Base-by-base conservation (phyloP, 2,888 invertebrate genomes). In the Belgica antarctica region DNA sequence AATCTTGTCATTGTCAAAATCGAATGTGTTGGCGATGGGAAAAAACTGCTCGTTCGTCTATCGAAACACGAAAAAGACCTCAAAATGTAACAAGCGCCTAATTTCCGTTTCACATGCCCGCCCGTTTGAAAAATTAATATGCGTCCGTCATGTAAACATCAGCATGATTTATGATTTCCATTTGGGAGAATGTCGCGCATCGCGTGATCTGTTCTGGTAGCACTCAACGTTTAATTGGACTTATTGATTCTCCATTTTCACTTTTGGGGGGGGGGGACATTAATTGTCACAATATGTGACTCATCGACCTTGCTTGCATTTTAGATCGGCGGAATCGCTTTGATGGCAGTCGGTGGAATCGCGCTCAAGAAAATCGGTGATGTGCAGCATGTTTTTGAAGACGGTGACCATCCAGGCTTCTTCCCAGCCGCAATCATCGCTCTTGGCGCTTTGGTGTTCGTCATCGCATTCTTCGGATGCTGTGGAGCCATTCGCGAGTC, bases 311-410 rank as follows among this genome's bases (percentile, higher is more conserved):
- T 68, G 10, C 24, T 34, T 24, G 34, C 17, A 17, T 57, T 69
- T 25, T 59, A 69, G 69, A 59, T 69, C 17, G 69, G 69, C 22
- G 69, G 69, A 10, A 59, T 69, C 25, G 69, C 61, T 8, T 69
- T 69, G 36, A 22, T 69, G 41, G 69, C 27, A n/a, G 17, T 69
- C 25, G 69, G 69, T n/a, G 69, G 69, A 59, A 41, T 69, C 24
- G 61, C 69, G 25, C 10, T 69, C 27, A 61, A 59, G 22, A 69
- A 69, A 59, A 15, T 59, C 41, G 69, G 59, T 22, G 69, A 69
- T 25, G 57, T 69, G 0, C n/a, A 69, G 12, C 34, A 61, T 27
- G 36, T 69, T n/a, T 69, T 69, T 15, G 25, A 69, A 1, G 59
- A 69, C 1, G 17, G 24, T 7, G 59, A 59, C 12, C 69, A 69